These are phyloP conservation scores for Myrmecophaga tridactyla DNA, from an alignment of 2,113 vertebrate species.

Conservation along the genomic window DNA sequence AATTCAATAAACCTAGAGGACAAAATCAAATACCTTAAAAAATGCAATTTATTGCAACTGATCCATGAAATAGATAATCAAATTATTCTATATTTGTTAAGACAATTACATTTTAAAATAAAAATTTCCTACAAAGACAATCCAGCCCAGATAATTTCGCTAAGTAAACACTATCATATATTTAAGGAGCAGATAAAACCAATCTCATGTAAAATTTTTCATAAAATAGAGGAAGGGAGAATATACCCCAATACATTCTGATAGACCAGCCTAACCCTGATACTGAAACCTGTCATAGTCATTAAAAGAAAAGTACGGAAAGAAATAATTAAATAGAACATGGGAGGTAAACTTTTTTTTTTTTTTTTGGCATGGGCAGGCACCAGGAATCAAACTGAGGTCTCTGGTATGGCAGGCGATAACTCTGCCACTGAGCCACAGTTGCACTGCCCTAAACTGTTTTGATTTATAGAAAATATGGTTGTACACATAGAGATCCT, in stretches of 20 bases:
- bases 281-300: neutral
- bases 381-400: too few species aligned
- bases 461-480: neutral
- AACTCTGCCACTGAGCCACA: too few species aligned
- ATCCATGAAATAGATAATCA: neutral
- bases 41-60: neutral
- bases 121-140: neutral
- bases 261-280: neutral
- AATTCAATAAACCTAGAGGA: neutral
- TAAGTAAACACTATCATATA: neutral
- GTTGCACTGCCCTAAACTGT: too few species aligned
- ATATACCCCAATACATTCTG: neutral
- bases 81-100: neutral
- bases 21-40: neutral
- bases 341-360: neutral
- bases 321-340: neutral
- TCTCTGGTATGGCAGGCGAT: too few species aligned
- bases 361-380: too few species aligned
- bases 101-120: neutral
- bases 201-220: neutral
- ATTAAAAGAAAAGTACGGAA: neutral
- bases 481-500: neutral
- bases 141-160: neutral
- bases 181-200: neutral
- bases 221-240: neutral